Conservation (phyloP, 1,140 invertebrate species). For the Drosophila leontia region DNA sequence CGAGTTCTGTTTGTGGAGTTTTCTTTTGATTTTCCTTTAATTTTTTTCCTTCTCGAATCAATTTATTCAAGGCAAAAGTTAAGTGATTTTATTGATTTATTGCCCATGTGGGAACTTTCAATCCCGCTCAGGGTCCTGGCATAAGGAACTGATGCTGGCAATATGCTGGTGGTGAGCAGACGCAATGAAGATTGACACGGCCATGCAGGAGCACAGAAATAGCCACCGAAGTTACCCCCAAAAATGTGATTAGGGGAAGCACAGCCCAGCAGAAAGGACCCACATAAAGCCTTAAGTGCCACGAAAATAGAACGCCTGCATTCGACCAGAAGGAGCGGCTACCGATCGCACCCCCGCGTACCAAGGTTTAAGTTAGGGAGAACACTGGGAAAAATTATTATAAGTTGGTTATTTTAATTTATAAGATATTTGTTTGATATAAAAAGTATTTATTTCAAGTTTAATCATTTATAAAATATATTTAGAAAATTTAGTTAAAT, state of each 20-base stretch:
- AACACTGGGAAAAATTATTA: background rate
- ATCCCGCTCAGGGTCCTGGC: slow-evolving; percentile 47
- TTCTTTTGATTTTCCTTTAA: slow-evolving; percentile 38
- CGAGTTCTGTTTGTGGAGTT: background rate
- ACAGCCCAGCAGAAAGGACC: slow-evolving; percentile 44
- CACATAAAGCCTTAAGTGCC: slow-evolving; percentile 60
- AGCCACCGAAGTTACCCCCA: slow-evolving; percentile 50
- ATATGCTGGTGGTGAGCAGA: slow-evolving; percentile 59
- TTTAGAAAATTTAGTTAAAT: too few relatives aligned
- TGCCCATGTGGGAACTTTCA: slow-evolving; percentile 61
- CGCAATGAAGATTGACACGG: slow-evolving; percentile 72
- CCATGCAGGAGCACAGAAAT: slow-evolving; percentile 48
- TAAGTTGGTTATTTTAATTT: background rate
- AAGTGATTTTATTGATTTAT: slow-evolving; percentile 48
- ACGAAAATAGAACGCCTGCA: slow-evolving; percentile 69
- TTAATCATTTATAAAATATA: too few relatives aligned
- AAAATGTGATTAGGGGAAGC: slow-evolving; percentile 9
- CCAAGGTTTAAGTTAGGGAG: slow-evolving; percentile 12
- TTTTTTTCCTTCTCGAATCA: slow-evolving; percentile 7
- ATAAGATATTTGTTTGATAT: background rate
- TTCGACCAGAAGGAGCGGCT: slow-evolving; percentile 63
- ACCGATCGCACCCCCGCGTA: slow-evolving; percentile 47
- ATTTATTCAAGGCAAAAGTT: slow-evolving; percentile 62
- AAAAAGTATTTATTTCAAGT: background rate
- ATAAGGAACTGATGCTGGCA: slow-evolving; percentile 33